Conservation (phyloP, 35 echinoderm and acorn worm genomes). For the Acanthaster planci region DNA sequence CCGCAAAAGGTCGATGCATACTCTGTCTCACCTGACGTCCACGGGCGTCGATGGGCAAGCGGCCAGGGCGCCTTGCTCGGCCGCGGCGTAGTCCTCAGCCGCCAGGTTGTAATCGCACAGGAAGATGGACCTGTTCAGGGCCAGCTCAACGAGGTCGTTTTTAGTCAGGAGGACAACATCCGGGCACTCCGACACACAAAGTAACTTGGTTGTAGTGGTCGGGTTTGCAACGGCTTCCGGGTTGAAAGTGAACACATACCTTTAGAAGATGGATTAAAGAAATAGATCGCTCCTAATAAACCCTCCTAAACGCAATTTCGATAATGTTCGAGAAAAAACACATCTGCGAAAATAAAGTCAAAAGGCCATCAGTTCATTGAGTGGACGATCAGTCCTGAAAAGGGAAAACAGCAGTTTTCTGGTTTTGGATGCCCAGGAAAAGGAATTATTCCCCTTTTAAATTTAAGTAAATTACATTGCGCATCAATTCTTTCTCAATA, state of each 20-base stretch:
- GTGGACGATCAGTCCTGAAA: too few relatives aligned
- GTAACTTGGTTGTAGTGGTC: conserved; percentile 30
- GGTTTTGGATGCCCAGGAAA: too few relatives aligned
- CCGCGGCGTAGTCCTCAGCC: conserved; percentile 39
- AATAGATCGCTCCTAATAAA: neutral
- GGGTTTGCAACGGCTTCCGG: conserved; percentile 31
- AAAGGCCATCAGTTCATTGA: too few relatives aligned
- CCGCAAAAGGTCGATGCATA: too few relatives aligned
- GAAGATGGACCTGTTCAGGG: conserved; percentile 9
- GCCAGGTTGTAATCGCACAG: conserved; percentile 66
- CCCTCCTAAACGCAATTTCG: neutral
- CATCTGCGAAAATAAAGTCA: too few relatives aligned
- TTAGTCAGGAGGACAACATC: conserved; percentile 50
- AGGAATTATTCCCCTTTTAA: too few relatives aligned
- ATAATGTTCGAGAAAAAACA: neutral
- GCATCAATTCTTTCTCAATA: too few relatives aligned
- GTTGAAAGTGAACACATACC: conserved; percentile 76
- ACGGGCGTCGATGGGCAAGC: conserved; percentile 74
- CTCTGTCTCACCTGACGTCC: conserved; percentile 37
- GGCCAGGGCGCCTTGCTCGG: conserved; percentile 43
- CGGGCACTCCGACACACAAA: conserved; percentile 74
- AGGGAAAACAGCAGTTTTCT: too few relatives aligned
- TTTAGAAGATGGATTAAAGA: conserved; percentile 27
- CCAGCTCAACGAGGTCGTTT: conserved; percentile 34
- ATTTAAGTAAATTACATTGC: too few relatives aligned